These are phyloP conservation scores for Nyctibius grandis DNA, from an alignment of 2,797 vertebrate species.

Conservation along the genomic window DNA sequence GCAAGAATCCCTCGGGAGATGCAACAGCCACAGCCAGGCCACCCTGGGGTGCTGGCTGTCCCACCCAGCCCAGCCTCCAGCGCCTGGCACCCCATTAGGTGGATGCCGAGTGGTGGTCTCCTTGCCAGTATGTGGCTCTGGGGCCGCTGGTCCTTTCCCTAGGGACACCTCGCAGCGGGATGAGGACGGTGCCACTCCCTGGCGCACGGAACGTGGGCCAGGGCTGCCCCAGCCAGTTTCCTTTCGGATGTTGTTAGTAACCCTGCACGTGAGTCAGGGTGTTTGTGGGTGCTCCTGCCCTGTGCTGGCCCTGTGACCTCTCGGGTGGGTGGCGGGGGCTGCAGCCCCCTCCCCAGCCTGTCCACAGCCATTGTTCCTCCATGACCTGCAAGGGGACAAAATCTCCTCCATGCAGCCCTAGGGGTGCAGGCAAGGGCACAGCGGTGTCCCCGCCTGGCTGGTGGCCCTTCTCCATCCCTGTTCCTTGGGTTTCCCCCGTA, in stretches of 20 bases:
- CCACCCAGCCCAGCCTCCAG: neutral
- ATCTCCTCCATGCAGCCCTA: neutral
- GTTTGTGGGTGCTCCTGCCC: neutral
- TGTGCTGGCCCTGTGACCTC: neutral
- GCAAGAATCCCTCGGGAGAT: fast-evolving
- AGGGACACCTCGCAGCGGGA: neutral
- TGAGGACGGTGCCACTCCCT: neutral
- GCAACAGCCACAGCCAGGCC: neutral
- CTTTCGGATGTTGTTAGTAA: neutral
- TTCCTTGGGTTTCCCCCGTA: neutral
- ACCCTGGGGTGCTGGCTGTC: neutral
- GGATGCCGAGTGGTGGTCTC: neutral
- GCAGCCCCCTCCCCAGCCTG: neutral
- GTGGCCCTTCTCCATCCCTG: neutral
- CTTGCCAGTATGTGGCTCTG: fast-evolving
- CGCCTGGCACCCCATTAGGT: neutral
- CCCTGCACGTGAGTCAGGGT: neutral
- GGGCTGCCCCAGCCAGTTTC: constrained; percentile 8
- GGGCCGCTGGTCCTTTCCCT: neutral
- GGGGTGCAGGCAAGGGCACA: neutral
- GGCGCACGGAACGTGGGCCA: neutral
- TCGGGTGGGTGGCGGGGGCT: neutral
- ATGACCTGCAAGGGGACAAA: neutral
- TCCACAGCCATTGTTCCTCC: neutral
- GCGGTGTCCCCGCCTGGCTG: neutral